Conservation (phyloP, 2,888 invertebrate species). For the Cephus spinipes region DNA sequence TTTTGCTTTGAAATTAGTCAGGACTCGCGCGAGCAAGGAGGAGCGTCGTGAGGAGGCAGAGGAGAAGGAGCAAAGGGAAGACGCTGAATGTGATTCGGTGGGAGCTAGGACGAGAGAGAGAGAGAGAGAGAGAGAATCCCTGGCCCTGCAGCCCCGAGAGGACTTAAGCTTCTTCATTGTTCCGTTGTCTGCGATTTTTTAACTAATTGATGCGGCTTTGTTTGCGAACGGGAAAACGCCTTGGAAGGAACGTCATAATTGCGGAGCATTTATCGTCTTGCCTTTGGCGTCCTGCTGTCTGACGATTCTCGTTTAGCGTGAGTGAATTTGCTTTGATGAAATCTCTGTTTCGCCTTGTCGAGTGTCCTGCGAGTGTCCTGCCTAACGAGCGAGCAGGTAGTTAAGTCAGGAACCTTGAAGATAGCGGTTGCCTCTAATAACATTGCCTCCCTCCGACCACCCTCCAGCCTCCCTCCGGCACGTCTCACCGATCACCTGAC, state of each 20-base stretch:
- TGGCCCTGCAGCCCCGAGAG: not conserved
- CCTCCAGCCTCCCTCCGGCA: constrained; percentile 7
- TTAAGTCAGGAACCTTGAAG: constrained; percentile 48
- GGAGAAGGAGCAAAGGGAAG: not conserved
- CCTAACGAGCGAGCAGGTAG: constrained; percentile 17
- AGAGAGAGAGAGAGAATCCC: not conserved
- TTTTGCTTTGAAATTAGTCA: constrained; percentile 7
- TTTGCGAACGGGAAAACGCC: constrained; percentile 18
- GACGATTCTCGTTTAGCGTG: not conserved
- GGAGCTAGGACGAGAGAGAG: too few relatives aligned
- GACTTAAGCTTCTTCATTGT: not conserved
- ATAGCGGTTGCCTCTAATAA: constrained; percentile 51
- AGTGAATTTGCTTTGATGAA: not conserved
- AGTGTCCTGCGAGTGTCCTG: not conserved
- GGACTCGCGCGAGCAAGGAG: not conserved
- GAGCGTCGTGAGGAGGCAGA: not conserved
- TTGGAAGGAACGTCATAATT: constrained; percentile 33
- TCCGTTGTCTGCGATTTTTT: constrained; percentile 9
- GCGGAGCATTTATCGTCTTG: constrained; percentile 46
- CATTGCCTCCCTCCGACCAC: constrained; percentile 27
- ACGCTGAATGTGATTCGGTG: not conserved
- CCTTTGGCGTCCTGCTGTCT: constrained; percentile 25
- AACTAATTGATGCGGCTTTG: constrained; percentile 42
- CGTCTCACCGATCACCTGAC: constrained; percentile 48
- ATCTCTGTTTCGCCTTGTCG: constrained; percentile 12